Base-by-base conservation (phyloP, 2,113 vertebrate species). In the Psophia crepitans region DNA sequence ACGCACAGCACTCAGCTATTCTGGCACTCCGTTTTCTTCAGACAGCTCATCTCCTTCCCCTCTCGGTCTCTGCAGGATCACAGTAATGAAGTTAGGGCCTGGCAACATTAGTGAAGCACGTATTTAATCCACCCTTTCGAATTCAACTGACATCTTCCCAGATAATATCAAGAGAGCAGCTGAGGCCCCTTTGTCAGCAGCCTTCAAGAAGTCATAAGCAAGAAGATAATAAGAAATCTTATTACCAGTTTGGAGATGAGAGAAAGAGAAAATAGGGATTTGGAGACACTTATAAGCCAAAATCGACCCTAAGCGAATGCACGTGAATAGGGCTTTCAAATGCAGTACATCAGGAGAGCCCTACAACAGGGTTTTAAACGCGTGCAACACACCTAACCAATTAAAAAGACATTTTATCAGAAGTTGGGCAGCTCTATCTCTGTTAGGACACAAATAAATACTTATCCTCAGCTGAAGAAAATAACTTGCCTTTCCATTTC, bases 51-150 rank as follows among this genome's bases (percentile, higher is more conserved):
- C 94, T 79, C 79, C 58, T 76, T 86, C 46, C 57, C 23, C 63
- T 82, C 49, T 77, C 54, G 61, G 87, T 61, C 74, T 79, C 32
- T 71, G 61, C 69, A 87, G 79, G 60, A 76, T 83, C 70, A 88
- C 60, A 75, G n/a, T 82, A 90, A 89, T 49, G 44, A 82, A 96
- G 88, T 94, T 93, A 91, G 48, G 48, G 70, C 33, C 84, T 91
- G 75, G 82, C 70, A 95, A 96, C 77, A 43, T 91, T 94, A 95
- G 64, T 4, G 22, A 93, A 64, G 89, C 75, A 79, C 65, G 90
- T 93, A 87, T 94, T 96, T 93, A 96, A 95, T 68, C 81, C 91
- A 87, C 70, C n/a, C 95, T 96, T 97, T 96, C 91, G 95, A 83
- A 94, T 83, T 87, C 79, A 90, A 78, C 83, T 61, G 78, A 60